Percentiles rank a stretch among this genome's conserved stretches.
phyloP scores from a whole-genome alignment of 2,797 vertebrate genomes.

The Darevskia mixta region DNA sequence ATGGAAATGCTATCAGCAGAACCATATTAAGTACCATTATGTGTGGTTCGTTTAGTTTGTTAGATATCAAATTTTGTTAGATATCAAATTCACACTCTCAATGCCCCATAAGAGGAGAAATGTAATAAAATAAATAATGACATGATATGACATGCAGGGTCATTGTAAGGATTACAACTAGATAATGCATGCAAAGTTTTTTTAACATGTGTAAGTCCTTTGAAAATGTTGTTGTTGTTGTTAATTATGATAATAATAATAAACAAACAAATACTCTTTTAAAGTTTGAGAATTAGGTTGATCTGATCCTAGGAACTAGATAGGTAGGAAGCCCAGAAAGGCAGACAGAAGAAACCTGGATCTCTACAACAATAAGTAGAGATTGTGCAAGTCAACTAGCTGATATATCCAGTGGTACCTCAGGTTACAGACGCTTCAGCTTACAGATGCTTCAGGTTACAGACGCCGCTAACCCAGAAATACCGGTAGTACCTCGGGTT shows the following conservation, averaged over 20 bases:
- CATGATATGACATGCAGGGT: neutral
- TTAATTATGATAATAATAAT: neutral
- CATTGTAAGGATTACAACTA: neutral
- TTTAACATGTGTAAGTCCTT: neutral
- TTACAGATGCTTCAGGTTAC: no score
- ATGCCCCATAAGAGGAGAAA: neutral
- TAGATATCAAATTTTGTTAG: neutral
- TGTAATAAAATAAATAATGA: neutral
- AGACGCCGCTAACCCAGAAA: no score
- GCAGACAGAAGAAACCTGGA: neutral
- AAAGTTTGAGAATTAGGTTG: neutral
- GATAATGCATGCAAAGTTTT: neutral
- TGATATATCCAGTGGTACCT: neutral
- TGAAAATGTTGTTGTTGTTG: neutral
- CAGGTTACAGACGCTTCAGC: no score
- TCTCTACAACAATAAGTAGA: neutral
- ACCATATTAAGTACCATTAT: neutral
- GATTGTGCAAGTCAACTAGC: neutral
- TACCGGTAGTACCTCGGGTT: no score
- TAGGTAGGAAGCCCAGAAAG: neutral
- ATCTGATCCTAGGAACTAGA: neutral
- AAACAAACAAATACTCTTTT: neutral
- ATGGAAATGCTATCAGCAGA: neutral
- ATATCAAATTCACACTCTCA: neutral
- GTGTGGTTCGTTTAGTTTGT: neutral